Evolutionary conservation across 2,888 invertebrate genomes (phyloP).

Genomic region (Sericinus montela): DNA sequence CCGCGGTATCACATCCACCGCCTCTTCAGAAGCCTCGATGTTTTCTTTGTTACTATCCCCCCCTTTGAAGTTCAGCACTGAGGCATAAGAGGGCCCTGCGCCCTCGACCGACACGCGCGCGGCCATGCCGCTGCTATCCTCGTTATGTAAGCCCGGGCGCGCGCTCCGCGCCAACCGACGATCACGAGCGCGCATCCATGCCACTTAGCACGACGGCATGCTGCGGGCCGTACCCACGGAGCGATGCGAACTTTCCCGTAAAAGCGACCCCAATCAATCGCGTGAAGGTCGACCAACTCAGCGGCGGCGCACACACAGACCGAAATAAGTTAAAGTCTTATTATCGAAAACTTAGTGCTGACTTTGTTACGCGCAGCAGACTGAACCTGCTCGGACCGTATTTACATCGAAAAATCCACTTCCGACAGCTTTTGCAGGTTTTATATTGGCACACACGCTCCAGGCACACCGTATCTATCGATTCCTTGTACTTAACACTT

Average conservation of each 20-base stretch:
- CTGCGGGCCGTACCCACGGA: conserved; percentile 65
- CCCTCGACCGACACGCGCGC: conserved; percentile 74
- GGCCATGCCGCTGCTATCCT: conserved; percentile 76
- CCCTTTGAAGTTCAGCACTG: conserved; percentile 82
- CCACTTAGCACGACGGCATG: conserved; percentile 73
- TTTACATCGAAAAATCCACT: conserved; percentile 78
- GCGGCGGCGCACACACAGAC: conserved; percentile 38
- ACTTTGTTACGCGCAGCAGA: conserved; percentile 68
- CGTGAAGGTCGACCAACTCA: conserved; percentile 41
- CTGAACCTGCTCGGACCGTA: conserved; percentile 73
- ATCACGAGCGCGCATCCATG: conserved; percentile 79
- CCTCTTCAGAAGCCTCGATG: conserved; percentile 63
- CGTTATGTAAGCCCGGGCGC: conserved; percentile 77
- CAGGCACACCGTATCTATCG: conserved; percentile 54
- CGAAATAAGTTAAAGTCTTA: conserved; percentile 39
- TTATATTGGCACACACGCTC: conserved; percentile 56
- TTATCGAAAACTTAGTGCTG: conserved; percentile 55
- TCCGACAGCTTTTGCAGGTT: conserved; percentile 65
- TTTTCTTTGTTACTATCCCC: conserved; percentile 81
- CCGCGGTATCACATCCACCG: conserved; percentile 50
- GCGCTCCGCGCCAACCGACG: conserved; percentile 78
- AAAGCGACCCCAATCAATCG: conserved; percentile 42
- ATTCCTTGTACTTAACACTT: conserved; percentile 50
- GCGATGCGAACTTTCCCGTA: conserved; percentile 49
- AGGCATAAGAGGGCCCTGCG: conserved; percentile 85